Base-by-base conservation (phyloP, 2,888 invertebrate species). In the Morpho deidamia region DNA sequence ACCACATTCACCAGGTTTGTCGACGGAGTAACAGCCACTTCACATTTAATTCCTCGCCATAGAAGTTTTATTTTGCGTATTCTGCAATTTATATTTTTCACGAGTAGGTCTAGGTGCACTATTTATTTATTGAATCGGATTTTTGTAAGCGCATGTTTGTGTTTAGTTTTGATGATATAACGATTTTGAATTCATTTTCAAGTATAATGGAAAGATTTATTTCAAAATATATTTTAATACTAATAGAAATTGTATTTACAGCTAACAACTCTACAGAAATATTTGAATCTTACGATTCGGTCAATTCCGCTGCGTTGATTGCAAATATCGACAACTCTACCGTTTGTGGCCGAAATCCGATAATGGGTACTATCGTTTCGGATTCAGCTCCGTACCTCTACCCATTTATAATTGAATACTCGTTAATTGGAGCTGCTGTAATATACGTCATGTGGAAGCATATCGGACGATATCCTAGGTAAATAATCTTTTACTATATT, bases 381-480 rank as follows among this genome's bases (percentile, higher is more conserved):
- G 97, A 97, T 75, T 95, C 98, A 0, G 96, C 98, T 8, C 98
- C 98, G 0, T 98, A 97, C 81, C 91, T 98, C 48, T 99, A 96
- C 85, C 98, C 98, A 0, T 98, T 98, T 83, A 97, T 97, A 72
- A 96, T 98, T 71, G 97, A 98, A 78, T 98, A 98, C 86, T 97
- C 97, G 60, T 90, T 98, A 62, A 97, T 99, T 72, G 97, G 97
- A 12, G 97, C 98, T 47, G 97, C 97, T 49, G 97, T 98, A 40
- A 94, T 98, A 70, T 98, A 97, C 79, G 96, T 97, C 50, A 98
- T 98, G 96, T 98, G 98, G 98, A 95, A 96, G 76, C 96, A 96
- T 76, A 97, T 97, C 79, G 97, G 97, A 55, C 93, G 95, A 75
- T 94, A 96, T 84, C 95, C 97, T 48, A 94, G 95, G 92, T 94